phyloP scores from a whole-genome alignment of 2,113 vertebrate species.

The Calyptomena viridis region DNA sequence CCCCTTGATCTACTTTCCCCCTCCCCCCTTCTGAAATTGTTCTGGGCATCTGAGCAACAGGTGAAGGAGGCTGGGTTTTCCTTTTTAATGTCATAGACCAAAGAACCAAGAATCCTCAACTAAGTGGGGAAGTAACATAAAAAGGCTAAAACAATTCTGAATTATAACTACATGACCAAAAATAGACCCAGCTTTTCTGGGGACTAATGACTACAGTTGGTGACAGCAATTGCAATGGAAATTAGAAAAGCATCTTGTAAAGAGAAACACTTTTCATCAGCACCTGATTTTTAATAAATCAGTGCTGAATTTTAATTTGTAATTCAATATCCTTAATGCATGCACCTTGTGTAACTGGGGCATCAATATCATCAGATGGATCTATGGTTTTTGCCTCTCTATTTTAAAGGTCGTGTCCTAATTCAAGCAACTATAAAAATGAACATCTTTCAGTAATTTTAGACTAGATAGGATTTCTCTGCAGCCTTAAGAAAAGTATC shows the following conservation, averaged over 20 bases:
- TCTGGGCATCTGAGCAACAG: not conserved
- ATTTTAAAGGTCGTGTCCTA: not conserved
- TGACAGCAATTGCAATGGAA: not conserved
- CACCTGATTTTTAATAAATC: slow-evolving; percentile 46
- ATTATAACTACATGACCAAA: not conserved
- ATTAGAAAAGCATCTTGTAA: slow-evolving; percentile 4
- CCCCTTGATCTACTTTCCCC: not conserved
- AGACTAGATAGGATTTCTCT: not conserved
- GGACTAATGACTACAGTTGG: not conserved
- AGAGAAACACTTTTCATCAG: slow-evolving; percentile 35
- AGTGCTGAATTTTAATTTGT: slow-evolving; percentile 38
- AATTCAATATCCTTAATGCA: slow-evolving; percentile 15
- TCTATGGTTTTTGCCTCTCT: not conserved
- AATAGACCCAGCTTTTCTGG: not conserved
- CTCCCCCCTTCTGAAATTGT: not conserved
- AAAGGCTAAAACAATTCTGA: not conserved
- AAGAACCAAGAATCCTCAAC: not conserved
- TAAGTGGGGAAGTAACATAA: not conserved
- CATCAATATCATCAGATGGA: not conserved
- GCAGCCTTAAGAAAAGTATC: not conserved
- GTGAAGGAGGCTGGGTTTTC: not conserved
- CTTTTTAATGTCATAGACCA: not conserved
- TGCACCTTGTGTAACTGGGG: not conserved
- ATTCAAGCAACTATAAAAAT: slow-evolving; percentile 5
- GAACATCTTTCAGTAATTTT: not conserved